Percentiles rank a stretch among this genome's conserved stretches.
Evolutionary conservation across 1,140 invertebrate species (phyloP).

Genomic region (Leguminivora glycinivorella): DNA sequence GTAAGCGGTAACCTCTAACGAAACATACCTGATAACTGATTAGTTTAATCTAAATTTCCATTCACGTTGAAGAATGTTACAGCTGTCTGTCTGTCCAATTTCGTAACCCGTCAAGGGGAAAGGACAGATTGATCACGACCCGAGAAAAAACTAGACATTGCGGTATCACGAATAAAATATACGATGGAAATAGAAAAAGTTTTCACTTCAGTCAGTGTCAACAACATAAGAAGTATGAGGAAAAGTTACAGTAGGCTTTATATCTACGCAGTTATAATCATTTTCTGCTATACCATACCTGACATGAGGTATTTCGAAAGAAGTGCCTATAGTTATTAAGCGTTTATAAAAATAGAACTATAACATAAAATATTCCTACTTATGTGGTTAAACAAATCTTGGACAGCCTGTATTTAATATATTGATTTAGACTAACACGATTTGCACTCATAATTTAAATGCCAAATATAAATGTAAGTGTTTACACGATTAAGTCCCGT

Average conservation of each 20-base stretch:
- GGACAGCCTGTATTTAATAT: no score
- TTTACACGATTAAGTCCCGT: no score
- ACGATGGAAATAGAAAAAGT: background rate
- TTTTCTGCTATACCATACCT: no score
- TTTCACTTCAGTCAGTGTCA: background rate
- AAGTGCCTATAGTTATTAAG: no score
- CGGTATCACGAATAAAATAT: background rate
- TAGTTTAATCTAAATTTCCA: background rate
- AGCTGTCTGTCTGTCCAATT: slow-evolving; percentile 11
- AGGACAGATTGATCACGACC: slow-evolving; percentile 16
- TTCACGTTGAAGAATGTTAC: background rate
- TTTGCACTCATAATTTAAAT: no score
- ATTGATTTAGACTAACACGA: no score
- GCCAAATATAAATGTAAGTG: no score
- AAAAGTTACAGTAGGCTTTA: background rate
- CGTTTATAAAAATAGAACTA: no score
- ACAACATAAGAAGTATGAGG: background rate
- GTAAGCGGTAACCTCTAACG: no score
- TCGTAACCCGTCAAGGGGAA: slow-evolving; percentile 2
- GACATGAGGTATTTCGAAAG: no score
- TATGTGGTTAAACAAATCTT: no score
- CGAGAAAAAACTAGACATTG: background rate
- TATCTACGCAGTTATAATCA: background rate
- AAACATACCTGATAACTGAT: background rate
- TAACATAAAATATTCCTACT: no score